Evolutionary conservation across 2,113 vertebrate species (phyloP).

Genomic region (Xenopus laevis): DNA sequence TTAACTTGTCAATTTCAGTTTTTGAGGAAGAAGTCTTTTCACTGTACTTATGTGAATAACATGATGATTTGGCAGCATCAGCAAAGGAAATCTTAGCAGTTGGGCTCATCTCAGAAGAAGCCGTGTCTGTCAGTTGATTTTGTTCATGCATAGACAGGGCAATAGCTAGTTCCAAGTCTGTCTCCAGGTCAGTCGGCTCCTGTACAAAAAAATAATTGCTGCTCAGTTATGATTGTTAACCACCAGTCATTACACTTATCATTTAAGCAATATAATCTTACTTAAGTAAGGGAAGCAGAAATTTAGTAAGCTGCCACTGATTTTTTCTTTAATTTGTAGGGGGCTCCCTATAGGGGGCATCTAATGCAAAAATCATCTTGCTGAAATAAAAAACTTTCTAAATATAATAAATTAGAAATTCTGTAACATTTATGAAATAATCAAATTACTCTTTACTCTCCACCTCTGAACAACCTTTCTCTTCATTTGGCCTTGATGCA

Average conservation of each 20-base stretch:
- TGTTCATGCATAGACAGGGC: constrained; percentile 23
- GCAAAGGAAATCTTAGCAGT: constrained; percentile 7
- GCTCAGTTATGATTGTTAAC: neutral
- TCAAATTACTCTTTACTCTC: too few relatives aligned
- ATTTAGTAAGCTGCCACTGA: too few relatives aligned
- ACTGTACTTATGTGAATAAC: neutral
- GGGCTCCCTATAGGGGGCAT: too few relatives aligned
- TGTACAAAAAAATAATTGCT: neutral
- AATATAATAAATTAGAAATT: too few relatives aligned
- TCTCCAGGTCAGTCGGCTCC: neutral
- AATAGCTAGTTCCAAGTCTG: constrained; percentile 26
- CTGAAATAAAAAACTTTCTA: too few relatives aligned
- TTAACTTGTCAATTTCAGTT: neutral
- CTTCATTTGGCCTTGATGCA: too few relatives aligned
- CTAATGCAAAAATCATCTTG: too few relatives aligned
- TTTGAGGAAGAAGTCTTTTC: neutral
- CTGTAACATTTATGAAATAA: too few relatives aligned
- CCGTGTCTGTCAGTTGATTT: neutral
- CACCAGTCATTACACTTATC: neutral
- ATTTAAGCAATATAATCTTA: neutral
- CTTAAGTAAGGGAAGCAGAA: neutral
- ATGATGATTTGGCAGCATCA: constrained; percentile 16
- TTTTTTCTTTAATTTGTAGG: too few relatives aligned
- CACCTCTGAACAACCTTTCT: too few relatives aligned
- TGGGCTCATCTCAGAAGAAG: neutral